Percentiles rank a stretch among this genome's conserved stretches.
phyloP scores from a whole-genome alignment of 2,888 invertebrate genomes.

The Boloria euphrosyne region DNA sequence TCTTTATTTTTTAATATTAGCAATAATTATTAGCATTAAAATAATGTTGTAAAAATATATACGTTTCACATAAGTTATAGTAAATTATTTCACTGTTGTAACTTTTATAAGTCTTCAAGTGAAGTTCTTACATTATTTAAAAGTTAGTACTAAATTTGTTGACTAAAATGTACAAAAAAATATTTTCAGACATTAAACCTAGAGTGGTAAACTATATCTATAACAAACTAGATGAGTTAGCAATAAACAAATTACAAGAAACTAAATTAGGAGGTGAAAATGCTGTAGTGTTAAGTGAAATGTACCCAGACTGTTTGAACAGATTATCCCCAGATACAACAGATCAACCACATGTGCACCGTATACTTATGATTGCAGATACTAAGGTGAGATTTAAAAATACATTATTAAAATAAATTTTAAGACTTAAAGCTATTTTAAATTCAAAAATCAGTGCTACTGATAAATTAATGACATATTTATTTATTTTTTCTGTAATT shows the following conservation, averaged over 20 bases:
- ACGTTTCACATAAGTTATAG: not conserved
- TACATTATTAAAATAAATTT: not conserved
- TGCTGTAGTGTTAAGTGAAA: slow-evolving; percentile 84
- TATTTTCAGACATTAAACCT: slow-evolving; percentile 79
- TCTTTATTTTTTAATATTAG: not conserved
- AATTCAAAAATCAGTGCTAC: too few relatives aligned
- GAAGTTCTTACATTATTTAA: too few relatives aligned
- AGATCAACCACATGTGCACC: slow-evolving; percentile 78
- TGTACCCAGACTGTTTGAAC: slow-evolving; percentile 85
- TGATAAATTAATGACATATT: too few relatives aligned
- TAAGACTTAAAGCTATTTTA: not conserved
- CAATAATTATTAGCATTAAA: too few relatives aligned
- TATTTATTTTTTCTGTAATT: too few relatives aligned
- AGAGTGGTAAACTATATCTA: slow-evolving; percentile 82
- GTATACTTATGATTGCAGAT: slow-evolving; percentile 86
- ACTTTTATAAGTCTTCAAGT: not conserved
- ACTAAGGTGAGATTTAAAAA: slow-evolving; percentile 71
- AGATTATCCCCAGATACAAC: slow-evolving; percentile 79
- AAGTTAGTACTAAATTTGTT: not conserved
- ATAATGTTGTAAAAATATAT: too few relatives aligned
- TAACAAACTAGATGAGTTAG: slow-evolving; percentile 79
- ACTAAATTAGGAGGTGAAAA: slow-evolving; percentile 81
- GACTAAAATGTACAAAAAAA: not conserved
- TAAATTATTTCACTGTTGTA: not conserved
- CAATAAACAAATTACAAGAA: slow-evolving; percentile 70